Evolutionary conservation across 2,888 invertebrate species (phyloP), one percentile per base, ranked within the genome.

Genomic region (Druceiella hillmani): DNA sequence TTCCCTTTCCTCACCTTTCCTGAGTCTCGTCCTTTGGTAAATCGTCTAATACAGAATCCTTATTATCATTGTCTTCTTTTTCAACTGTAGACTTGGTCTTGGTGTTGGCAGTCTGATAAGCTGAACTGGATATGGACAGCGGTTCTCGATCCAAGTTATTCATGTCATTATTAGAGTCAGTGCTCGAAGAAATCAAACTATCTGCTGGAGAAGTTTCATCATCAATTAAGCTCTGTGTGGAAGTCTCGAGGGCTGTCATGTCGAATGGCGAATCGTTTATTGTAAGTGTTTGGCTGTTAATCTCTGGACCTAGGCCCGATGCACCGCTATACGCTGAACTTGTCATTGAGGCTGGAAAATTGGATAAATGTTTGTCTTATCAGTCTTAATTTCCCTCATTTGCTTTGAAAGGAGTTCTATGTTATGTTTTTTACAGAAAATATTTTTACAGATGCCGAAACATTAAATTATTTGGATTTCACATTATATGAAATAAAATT

Each of bases 171-270:
- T 75, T 76, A 0, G 75, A 73, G 48, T 79, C 80, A 33, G 79
- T 79, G 7, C 76, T 78, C 0, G 72, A 73, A 22, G 78, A 79
- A 44, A 85, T 80, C 33, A 87, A 62, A 55, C 87, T 87, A 50
- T 87, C 87, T 1, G 86, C 85, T 9, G 89, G 89, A 1, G 87
- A 87, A 1, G 86, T 85, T 56, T 89, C 88, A 52, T 89, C 88
- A 46, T 87, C 87, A 17, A 89, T 66, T 17, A 88, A 61, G 40
- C 79, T 78, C 25, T 78, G 79, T 1, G 78, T 78, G 26, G 81
- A 82, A 11, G 78, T 75, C 44, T 81, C 83, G 31, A 76, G 68
- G 31, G 83, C 79, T 2, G 82, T 82, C 54, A 84, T 72, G 40
- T 86, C 87, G 50, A 88, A 87, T 51, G 85, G 83, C 2, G 81